Base-by-base conservation (phyloP, 2,797 vertebrate species). In the Myiotriccus ornatus region DNA sequence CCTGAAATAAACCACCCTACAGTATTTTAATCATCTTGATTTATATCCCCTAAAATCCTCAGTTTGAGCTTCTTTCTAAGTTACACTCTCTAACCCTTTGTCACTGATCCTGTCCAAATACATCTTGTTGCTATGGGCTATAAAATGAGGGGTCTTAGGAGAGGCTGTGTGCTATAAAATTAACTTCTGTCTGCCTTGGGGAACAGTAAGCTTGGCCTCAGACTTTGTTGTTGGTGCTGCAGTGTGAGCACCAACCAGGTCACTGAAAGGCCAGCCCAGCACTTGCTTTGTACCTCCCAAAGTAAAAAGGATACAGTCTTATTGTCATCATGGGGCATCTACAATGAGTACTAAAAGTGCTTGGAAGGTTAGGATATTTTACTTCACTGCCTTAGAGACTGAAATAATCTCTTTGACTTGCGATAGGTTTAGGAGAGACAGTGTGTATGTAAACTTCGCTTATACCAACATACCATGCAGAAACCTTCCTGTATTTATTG, bases 271-370 rank as follows among this genome's bases (percentile, higher is more conserved):
- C 28, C 50, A 19, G 30, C 7, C 9, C 30, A 24, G 30, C 52
- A 34, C 59, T 84, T 0, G 0, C 30, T 34, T 14, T 55, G 22
- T 7, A 2, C 28, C 76, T 59, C 71, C n/a, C 27, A 13, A 23
- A 41, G 25, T 7, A 18, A 30, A 30, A 76, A 71, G 35, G n/a
- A 30, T 43, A 41, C 39, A 22, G 39, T 8, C 44, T 30, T n/a
- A 4, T 0, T 10, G 0, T 49, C 24, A 19, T 9, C 0, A 0
- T 34, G 75, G 39, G 56, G 10, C 44, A 74, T 12, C 70, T 43
- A 4, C 0, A 0, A 7, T 25, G 23, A 12, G 4, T 18, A 57
- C 19, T 37, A 14, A 35, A 56, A 37, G 15, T 9, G 1, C 37
- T 47, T 59, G 20, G 23, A 64, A 68, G 25, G 41, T 23, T 30